Percentiles rank a stretch among this genome's conserved stretches.
Evolutionary conservation across 2,888 invertebrate species (phyloP).

Genomic region (Julus scanicus): DNA sequence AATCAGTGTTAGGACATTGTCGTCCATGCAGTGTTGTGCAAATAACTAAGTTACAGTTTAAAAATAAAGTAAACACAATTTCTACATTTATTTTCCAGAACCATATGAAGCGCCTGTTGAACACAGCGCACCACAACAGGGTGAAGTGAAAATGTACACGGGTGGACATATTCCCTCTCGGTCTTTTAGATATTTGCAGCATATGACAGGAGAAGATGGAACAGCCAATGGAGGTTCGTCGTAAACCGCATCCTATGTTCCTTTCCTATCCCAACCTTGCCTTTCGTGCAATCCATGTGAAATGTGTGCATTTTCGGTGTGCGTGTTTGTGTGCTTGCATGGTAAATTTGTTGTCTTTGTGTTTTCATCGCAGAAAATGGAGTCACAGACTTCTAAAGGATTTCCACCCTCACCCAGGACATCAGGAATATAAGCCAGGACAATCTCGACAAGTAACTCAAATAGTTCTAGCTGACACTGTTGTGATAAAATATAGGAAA

Average conservation of each 20-base stretch:
- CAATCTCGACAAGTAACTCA: background rate
- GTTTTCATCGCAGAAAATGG: slow-evolving; percentile 55
- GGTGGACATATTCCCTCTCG: slow-evolving; percentile 84
- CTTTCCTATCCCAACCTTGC: background rate
- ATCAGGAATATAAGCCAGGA: background rate
- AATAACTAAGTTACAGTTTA: background rate
- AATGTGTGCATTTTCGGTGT: slow-evolving; percentile 31
- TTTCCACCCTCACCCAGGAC: background rate
- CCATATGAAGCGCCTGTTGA: slow-evolving; percentile 21
- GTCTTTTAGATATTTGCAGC: slow-evolving; percentile 82
- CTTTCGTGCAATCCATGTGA: slow-evolving; percentile 15
- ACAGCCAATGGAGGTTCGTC: slow-evolving; percentile 55
- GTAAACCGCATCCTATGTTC: slow-evolving; percentile 2
- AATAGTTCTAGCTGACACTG: background rate
- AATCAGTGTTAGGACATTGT: background rate
- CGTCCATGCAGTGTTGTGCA: background rate
- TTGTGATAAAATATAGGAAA: slow-evolving; percentile 1
- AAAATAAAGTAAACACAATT: background rate
- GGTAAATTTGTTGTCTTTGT: slow-evolving; percentile 32
- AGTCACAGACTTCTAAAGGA: slow-evolving; percentile 55
- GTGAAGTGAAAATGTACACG: slow-evolving; percentile 51
- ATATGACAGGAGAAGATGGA: slow-evolving; percentile 76
- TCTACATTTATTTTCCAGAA: slow-evolving; percentile 43
- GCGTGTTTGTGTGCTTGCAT: slow-evolving; percentile 46
- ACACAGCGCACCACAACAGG: slow-evolving; percentile 40